Conservation (phyloP, 2,888 invertebrate species). For the Protodeltote pygarga region DNA sequence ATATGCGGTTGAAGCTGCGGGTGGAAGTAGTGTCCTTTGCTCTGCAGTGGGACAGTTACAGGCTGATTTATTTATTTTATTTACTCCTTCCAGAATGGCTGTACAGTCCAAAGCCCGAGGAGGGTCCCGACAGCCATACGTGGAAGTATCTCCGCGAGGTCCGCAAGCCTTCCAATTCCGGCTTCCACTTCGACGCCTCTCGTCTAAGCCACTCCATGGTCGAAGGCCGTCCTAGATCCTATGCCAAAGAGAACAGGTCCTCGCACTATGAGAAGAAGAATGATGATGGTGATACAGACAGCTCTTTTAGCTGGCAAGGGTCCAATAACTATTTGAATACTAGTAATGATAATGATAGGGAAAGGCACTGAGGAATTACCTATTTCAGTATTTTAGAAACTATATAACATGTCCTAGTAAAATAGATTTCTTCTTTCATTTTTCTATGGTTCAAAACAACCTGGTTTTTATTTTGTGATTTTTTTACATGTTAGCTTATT, state of each 20-base stretch:
- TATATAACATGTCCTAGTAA: too few species aligned
- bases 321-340: slow-evolving; percentile 63
- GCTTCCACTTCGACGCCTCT: slow-evolving; percentile 75
- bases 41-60: too few species aligned
- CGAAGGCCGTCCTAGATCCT: slow-evolving; percentile 60
- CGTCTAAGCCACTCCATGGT: slow-evolving; percentile 64
- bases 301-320: slow-evolving; percentile 81
- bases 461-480: too few species aligned
- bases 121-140: slow-evolving; percentile 76
- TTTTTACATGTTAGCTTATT: too few species aligned
- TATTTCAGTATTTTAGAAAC: too few species aligned
- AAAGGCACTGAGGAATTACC: slow-evolving; percentile 51
- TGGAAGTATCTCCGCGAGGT: slow-evolving; percentile 80
- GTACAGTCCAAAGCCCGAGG: slow-evolving; percentile 74
- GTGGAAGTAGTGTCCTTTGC: too few species aligned
- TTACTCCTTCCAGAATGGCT: slow-evolving; percentile 72
- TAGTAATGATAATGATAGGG: slow-evolving; percentile 37
- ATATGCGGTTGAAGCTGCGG: too few species aligned
- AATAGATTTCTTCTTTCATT: too few species aligned
- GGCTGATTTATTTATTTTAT: neutral
- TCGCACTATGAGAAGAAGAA: slow-evolving; percentile 57
- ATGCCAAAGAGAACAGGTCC: slow-evolving; percentile 55
- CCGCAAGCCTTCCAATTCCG: slow-evolving; percentile 79
- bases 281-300: slow-evolving; percentile 78
- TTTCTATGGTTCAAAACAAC: too few species aligned